Conservation (phyloP, 2,113 vertebrate species). For the Porphyrio hochstetteri region DNA sequence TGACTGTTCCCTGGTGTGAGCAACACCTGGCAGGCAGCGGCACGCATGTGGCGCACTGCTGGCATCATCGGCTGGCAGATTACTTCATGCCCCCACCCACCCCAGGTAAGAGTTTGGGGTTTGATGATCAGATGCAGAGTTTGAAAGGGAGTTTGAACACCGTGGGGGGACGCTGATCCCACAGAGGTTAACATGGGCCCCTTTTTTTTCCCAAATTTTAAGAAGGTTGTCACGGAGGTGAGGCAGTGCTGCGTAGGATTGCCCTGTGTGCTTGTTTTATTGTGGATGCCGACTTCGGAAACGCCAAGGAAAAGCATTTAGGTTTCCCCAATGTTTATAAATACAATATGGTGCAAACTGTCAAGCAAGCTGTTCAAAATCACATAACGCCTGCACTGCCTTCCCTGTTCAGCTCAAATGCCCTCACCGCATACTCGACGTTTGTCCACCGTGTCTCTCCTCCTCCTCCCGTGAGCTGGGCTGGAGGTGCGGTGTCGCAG, state of each 20-base stretch:
- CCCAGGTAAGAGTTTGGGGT: rapidly evolving
- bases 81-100: rapidly evolving
- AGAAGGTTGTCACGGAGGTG: background rate
- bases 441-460: rapidly evolving
- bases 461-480: background rate
- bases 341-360: constrained; percentile 66
- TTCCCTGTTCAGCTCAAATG: background rate
- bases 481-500: rapidly evolving
- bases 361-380: constrained; percentile 68
- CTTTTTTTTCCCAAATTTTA: background rate
- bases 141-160: background rate
- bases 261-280: background rate
- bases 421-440: background rate
- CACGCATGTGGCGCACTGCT: rapidly evolving
- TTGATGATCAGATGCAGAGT: background rate
- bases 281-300: background rate
- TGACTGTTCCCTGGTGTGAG: rapidly evolving
- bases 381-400: constrained; percentile 6
- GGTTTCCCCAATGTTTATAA: constrained; percentile 57
- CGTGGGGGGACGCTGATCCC: background rate
- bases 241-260: background rate
- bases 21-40: background rate
- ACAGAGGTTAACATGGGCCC: rapidly evolving
- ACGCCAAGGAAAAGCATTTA: background rate
- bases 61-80: rapidly evolving